Conservation (phyloP, 2,888 invertebrate genomes). For the Microdon myrmicae region DNA sequence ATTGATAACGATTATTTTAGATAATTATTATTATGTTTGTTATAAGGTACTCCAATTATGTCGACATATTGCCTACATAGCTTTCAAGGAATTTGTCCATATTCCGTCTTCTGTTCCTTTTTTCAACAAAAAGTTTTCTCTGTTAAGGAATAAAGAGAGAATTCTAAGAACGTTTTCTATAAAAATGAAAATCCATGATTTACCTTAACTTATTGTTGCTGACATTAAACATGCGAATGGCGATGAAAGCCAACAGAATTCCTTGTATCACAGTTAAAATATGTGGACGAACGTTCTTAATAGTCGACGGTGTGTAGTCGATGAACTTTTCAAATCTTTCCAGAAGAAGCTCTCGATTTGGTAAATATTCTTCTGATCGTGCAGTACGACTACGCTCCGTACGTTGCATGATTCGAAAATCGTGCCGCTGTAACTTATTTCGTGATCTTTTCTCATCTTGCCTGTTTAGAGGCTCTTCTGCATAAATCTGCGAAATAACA, state of each 20-base stretch:
- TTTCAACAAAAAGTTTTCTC: no score
- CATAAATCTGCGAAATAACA: not conserved
- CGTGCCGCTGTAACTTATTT: conserved; percentile 1
- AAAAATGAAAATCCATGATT: conserved; percentile 1
- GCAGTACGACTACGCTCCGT: not conserved
- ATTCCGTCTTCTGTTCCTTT: no score
- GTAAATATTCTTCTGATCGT: not conserved
- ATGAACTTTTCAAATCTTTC: not conserved
- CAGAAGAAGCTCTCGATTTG: not conserved
- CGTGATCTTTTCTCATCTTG: not conserved
- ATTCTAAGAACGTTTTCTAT: no score
- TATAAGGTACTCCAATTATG: no score
- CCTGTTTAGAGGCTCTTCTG: conserved; percentile 1
- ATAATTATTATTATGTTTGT: no score
- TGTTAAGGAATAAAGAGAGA: no score
- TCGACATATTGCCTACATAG: no score
- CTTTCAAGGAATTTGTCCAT: no score
- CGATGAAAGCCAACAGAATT: conserved; percentile 45
- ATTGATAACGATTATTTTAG: no score
- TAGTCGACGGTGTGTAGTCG: not conserved
- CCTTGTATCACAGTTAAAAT: conserved; percentile 49
- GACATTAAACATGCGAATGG: conserved; percentile 47
- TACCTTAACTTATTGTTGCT: conserved; percentile 50
- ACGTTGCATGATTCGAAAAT: not conserved
- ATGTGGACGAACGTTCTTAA: conserved; percentile 22